phyloP scores from a whole-genome alignment of 2,113 vertebrate genomes.

The Tetrax tetrax region DNA sequence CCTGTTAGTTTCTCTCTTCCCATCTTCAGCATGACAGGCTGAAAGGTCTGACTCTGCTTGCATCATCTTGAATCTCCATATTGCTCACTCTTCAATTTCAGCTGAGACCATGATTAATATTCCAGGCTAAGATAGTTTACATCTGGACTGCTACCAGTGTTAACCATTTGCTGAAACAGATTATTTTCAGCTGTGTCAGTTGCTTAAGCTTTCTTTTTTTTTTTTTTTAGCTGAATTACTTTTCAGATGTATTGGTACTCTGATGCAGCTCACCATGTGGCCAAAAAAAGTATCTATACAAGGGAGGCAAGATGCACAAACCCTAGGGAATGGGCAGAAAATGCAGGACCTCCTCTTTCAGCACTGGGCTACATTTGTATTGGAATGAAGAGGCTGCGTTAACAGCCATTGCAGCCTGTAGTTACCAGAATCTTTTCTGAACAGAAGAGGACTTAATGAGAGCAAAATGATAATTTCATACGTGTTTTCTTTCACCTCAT shows the following conservation, averaged over 20 bases:
- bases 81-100: constrained; percentile 33
- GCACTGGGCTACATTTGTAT: not conserved
- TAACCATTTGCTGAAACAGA: constrained; percentile 7
- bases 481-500: not conserved
- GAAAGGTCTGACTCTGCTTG: constrained; percentile 2
- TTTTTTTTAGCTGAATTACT: not conserved
- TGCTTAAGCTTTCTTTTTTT: not conserved
- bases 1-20: not conserved
- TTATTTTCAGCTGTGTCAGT: not conserved
- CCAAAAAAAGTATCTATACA: not conserved
- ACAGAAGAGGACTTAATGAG: not conserved
- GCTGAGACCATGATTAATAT: constrained; percentile 11
- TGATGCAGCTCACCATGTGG: not conserved
- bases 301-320: not conserved
- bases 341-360: not conserved
- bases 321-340: not conserved
- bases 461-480: not conserved
- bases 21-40: not conserved
- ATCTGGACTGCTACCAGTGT: not conserved
- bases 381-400: not conserved
- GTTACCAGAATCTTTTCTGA: not conserved
- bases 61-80: constrained; percentile 2
- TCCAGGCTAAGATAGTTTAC: not conserved
- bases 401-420: not conserved
- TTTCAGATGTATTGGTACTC: not conserved